Conservation (phyloP, 2,888 invertebrate species). For the Philereme transversata region DNA sequence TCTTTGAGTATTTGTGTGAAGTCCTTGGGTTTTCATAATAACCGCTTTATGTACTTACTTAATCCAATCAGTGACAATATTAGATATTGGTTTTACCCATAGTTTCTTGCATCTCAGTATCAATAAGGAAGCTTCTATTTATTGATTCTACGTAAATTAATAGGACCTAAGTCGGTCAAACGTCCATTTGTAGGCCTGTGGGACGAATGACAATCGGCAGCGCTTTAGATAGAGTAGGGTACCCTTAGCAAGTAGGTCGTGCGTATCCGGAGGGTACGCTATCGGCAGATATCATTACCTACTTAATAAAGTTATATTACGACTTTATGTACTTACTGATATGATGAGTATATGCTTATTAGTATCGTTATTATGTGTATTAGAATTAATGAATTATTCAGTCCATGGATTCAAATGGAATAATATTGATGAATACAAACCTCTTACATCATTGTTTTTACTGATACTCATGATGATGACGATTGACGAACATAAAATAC, state of each 20-base stretch:
- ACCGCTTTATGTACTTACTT: background rate
- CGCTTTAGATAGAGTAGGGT: slow-evolving; percentile 38
- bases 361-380: background rate
- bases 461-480: slow-evolving; percentile 2
- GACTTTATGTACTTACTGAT: slow-evolving; percentile 6
- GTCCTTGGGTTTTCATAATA: background rate
- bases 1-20: background rate
- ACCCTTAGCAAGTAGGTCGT: slow-evolving; percentile 64
- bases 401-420: background rate
- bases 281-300: slow-evolving; percentile 35
- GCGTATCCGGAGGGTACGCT: slow-evolving; percentile 69
- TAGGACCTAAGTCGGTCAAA: slow-evolving; percentile 51
- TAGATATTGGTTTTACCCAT: background rate
- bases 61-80: background rate
- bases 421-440: background rate
- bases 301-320: background rate
- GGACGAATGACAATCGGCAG: slow-evolving; percentile 44
- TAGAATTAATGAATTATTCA: background rate
- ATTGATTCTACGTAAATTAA: slow-evolving; percentile 16
- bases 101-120: background rate
- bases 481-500: slow-evolving; percentile 5
- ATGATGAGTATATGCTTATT: too few species aligned
- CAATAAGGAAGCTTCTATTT: slow-evolving; percentile 2
- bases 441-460: slow-evolving; percentile 13
- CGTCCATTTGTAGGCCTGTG: slow-evolving; percentile 45